Percentiles rank a stretch among this genome's conserved stretches.
These are phyloP conservation scores for Sycophila texana DNA, from an alignment of 2,888 invertebrate genomes.

Conservation along the genomic window DNA sequence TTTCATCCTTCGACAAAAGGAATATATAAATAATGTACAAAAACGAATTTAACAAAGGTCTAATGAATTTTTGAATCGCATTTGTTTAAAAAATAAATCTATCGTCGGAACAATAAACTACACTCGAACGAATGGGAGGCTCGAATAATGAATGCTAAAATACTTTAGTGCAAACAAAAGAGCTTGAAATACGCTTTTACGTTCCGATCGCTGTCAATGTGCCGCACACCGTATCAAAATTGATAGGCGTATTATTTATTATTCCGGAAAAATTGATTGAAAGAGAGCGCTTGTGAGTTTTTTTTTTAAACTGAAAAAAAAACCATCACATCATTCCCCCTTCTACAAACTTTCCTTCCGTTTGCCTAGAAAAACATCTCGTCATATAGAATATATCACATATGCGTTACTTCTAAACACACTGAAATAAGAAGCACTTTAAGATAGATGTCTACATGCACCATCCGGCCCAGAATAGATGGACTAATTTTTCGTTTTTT, in stretches of 20 bases:
- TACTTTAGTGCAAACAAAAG: slow-evolving; percentile 26
- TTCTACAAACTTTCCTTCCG: slow-evolving; percentile 52
- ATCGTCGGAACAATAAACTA: too few species aligned
- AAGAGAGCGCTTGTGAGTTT: slow-evolving; percentile 47
- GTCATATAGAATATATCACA: slow-evolving; percentile 76
- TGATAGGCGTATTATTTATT: not conserved
- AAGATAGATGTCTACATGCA: slow-evolving; percentile 75
- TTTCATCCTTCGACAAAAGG: not conserved
- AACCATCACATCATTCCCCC: slow-evolving; percentile 36
- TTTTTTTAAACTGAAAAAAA: slow-evolving; percentile 23
- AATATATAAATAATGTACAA: too few species aligned
- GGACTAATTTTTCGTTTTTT: slow-evolving; percentile 67
- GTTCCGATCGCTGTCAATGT: slow-evolving; percentile 32
- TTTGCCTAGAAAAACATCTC: slow-evolving; percentile 67
- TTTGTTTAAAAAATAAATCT: too few species aligned
- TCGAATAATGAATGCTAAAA: not conserved
- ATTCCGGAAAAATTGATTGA: slow-evolving; percentile 41
- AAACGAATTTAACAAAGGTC: too few species aligned
- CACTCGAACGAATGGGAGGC: not conserved
- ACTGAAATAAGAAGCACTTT: slow-evolving; percentile 76
- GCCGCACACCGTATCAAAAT: slow-evolving; percentile 22
- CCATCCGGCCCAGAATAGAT: slow-evolving; percentile 71
- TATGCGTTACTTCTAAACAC: slow-evolving; percentile 76
- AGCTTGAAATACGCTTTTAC: slow-evolving; percentile 43
- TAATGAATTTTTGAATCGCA: too few species aligned